Evolutionary conservation across 2,888 invertebrate genomes (phyloP), one percentile per base, ranked within the genome.

Genomic region (Eristalinus aeneus): DNA sequence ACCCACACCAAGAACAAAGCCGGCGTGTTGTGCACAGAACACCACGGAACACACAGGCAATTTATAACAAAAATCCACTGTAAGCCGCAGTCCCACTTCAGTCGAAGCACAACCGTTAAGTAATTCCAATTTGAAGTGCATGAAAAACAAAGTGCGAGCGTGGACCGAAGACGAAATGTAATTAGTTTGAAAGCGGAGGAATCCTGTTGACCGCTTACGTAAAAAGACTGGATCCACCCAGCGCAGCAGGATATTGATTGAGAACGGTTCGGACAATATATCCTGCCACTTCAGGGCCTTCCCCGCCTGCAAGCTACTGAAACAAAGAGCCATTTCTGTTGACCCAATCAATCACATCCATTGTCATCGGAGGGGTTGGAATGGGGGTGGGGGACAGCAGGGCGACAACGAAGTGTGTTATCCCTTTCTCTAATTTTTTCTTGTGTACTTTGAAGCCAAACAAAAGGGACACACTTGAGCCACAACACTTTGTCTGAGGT

Each of bases 291-390:
- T 46, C 16, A 8, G 46, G 46, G 46, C n/a, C 16, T 46, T 8
- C 16, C 8, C 16, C 16, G 46, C 16, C 39, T n/a, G n/a, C 39
- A 46, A 27, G 27, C 27, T 53, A 22, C 8, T 67, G 39, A 16
- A 56, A 64, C 27, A 16, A 65, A 53, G 27, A 71, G 56, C 23
- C 5, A 23, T 10, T n/a, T n/a, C 32, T 56, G 64, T 46, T 75
- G 75, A 81, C 69, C 60, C 60, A 71, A 81, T 81, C 81, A 71
- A 81, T 81, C 75, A 81, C 71, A 74, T 34, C 71, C 39, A 58
- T 78, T 65, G 71, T 71, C 36, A 16, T 39, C 39, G 20, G 58
- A 71, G 54, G 20, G 64, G 56, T 32, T 9, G 32, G 64, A 16
- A 2, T 4, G 53, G 16, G 16, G 36, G 11, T 5, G 63, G 6